phyloP scores from a whole-genome alignment of 2,888 invertebrate genomes.

The Melipona beecheii region DNA sequence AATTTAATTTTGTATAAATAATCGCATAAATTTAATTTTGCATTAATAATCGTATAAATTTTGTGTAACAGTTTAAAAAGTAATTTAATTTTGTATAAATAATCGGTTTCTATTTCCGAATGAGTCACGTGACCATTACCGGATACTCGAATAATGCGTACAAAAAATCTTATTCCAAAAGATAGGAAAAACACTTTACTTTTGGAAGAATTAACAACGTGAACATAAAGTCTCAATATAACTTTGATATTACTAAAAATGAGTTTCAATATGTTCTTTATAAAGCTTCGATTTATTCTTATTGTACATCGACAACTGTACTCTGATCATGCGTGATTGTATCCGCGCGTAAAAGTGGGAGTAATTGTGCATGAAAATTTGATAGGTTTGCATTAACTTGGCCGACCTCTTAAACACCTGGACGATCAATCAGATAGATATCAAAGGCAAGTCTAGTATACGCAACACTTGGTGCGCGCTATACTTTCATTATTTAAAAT shows the following conservation, averaged over 20 bases:
- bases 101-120: background rate
- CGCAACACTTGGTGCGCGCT: background rate
- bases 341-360: slow-evolving; percentile 58
- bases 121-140: background rate
- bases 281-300: slow-evolving; percentile 28
- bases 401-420: slow-evolving; percentile 63
- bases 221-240: background rate
- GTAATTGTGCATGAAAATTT: slow-evolving; percentile 72
- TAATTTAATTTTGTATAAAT: background rate
- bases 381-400: slow-evolving; percentile 61
- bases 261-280: background rate
- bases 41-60: background rate
- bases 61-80: too few relatives aligned
- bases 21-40: background rate
- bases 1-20: background rate
- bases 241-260: background rate
- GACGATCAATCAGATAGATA: slow-evolving; percentile 58
- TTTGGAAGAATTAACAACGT: background rate
- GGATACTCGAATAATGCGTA: background rate
- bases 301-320: slow-evolving; percentile 31
- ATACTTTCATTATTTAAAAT: background rate
- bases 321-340: slow-evolving; percentile 66
- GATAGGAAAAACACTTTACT: background rate
- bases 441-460: slow-evolving; percentile 22
- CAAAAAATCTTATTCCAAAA: background rate